Base-by-base conservation (phyloP, 1,140 invertebrate species). In the Drosophila nasuta region DNA sequence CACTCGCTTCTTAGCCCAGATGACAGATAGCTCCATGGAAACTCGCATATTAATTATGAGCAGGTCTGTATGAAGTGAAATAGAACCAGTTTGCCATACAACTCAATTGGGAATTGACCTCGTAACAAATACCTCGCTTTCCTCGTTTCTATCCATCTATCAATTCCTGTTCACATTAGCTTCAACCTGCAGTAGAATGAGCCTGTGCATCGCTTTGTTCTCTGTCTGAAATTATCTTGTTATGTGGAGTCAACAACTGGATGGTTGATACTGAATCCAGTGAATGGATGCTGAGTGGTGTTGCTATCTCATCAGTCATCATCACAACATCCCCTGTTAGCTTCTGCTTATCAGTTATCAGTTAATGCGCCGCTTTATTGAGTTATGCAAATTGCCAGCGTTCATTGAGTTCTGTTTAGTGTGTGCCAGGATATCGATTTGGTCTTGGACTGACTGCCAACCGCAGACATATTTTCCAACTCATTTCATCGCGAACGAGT, bases 401-500 rank as follows among this genome's bases (percentile, higher is more conserved):
- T 75, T 46, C 52, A 67, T 68, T 56, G 46, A 35, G 65, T 58
- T 51, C 28, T 17, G 25, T 2, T 48, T 65, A 54, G 0, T 25
- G 17, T 66, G 28, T 58, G 25, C 41, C 35, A 20, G 48, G 51
- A 38, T 64, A 20, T 64, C 33, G 38, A 48, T 8, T 6, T 43
- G 35, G 17, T 8, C 28, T 10, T 17, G 8, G 33, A 30, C 57
- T 65, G 25, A n/a, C 4, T 28, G 57, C n/a, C 49, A 60, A 64
- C 71, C 71, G 45, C 72, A 83, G 69, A 83, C 91, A 91, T 79
- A 91, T 91, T 91, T 91, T 91, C 82, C 86, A 85, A 88, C 66
- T 85, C 90, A 91, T 88, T 91, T 85, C 76, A 72, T 79, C 25
- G 76, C 48, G 75, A 58, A 78, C 33, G 48, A 60, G 59, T 48